A percentile compares a stretch with the other conserved stretches of the same genome.
Evolutionary conservation across 2,113 vertebrate species (phyloP).

Genomic region (Melanerpes formicivorus): DNA sequence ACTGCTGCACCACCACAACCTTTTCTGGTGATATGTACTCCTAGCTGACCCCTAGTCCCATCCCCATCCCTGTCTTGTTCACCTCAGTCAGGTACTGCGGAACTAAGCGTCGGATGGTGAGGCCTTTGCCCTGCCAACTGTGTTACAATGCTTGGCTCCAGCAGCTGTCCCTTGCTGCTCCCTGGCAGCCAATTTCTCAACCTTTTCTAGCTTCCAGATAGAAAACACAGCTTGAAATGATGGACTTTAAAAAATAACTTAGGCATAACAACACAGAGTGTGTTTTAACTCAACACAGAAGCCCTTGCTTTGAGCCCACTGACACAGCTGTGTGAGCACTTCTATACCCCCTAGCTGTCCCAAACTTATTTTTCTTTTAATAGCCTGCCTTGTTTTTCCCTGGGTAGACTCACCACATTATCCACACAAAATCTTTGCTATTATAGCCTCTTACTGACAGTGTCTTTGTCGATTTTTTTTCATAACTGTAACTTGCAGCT

Average conservation of each 20-base stretch:
- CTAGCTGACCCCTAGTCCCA: not conserved
- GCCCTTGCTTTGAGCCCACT: conserved; percentile 3
- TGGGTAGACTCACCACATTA: not conserved
- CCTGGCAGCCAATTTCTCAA: not conserved
- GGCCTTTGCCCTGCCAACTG: not conserved
- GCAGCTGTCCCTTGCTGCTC: not conserved
- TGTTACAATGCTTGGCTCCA: not conserved
- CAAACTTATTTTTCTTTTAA: not conserved
- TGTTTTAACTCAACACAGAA: conserved; percentile 2
- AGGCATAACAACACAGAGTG: not conserved
- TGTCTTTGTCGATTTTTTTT: not conserved
- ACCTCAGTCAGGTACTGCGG: not conserved
- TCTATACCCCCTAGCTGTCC: not conserved
- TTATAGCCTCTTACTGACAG: not conserved
- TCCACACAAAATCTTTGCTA: not conserved
- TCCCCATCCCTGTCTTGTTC: not conserved
- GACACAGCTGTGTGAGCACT: conserved; percentile 3
- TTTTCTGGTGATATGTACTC: not conserved
- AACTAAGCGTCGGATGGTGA: not conserved
- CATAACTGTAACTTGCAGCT: not conserved
- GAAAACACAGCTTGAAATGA: conserved; percentile 33
- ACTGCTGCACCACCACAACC: not conserved
- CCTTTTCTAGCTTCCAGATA: not conserved
- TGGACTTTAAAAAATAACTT: not conserved
- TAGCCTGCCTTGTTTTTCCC: not conserved